These are phyloP conservation scores for Drosophila novamexicana DNA, from an alignment of 1,140 invertebrate genomes.

Conservation along the genomic window DNA sequence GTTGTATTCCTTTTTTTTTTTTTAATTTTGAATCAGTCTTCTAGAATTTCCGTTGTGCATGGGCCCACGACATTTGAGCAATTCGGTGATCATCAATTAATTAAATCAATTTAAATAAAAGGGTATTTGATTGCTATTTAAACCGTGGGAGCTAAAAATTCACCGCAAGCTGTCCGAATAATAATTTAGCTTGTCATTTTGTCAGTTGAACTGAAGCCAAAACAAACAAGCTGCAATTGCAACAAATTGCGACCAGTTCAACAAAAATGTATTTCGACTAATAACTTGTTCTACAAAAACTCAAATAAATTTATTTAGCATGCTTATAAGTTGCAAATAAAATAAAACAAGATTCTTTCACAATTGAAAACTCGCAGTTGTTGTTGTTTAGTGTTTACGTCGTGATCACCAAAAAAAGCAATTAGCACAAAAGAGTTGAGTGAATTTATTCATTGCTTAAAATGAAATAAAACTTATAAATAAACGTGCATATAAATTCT, in stretches of 20 bases:
- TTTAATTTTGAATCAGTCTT: constrained; percentile 51
- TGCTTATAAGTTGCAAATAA: constrained; percentile 28
- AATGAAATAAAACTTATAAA: constrained; percentile 16
- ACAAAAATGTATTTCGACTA: constrained; percentile 36
- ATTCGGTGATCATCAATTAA: constrained; percentile 48
- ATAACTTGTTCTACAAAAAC: constrained; percentile 60
- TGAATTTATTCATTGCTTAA: constrained; percentile 9
- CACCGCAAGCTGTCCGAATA: constrained; percentile 51
- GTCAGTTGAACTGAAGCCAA: constrained; percentile 32
- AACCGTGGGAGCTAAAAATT: constrained; percentile 60
- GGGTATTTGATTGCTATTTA: constrained; percentile 48
- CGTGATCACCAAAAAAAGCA: constrained; percentile 25
- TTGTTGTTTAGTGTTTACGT: constrained; percentile 37
- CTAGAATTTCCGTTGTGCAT: constrained; percentile 62
- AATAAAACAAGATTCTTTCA: constrained; percentile 43
- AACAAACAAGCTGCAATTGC: constrained; percentile 45
- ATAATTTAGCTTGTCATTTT: constrained; percentile 60
- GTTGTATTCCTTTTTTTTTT: neutral
- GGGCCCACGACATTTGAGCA: constrained; percentile 49
- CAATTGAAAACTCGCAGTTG: constrained; percentile 14
- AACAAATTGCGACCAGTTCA: constrained; percentile 38
- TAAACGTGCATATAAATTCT: constrained; percentile 6
- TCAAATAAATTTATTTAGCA: constrained; percentile 27
- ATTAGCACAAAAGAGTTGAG: constrained; percentile 44
- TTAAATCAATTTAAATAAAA: constrained; percentile 71